These are phyloP conservation scores for Porphyrio hochstetteri DNA, from an alignment of 2,113 vertebrate species.

Conservation along the genomic window DNA sequence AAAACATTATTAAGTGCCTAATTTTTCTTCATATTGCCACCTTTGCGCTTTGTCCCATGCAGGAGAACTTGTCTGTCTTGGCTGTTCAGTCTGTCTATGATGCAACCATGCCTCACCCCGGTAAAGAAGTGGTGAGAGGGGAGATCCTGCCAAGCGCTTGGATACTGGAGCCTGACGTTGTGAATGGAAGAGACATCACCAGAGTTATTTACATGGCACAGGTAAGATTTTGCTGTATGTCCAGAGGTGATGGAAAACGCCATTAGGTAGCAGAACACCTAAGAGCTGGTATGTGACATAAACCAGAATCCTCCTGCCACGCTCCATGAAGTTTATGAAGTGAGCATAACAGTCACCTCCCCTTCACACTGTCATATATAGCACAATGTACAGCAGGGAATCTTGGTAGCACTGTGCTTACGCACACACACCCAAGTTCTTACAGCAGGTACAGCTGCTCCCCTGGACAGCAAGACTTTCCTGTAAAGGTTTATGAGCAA, in stretches of 20 bases:
- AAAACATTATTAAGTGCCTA: background rate
- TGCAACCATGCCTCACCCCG: conserved; percentile 88
- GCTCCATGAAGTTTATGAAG: background rate
- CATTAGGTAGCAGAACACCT: background rate
- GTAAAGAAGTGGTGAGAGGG: conserved; percentile 85
- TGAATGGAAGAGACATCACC: conserved; percentile 82
- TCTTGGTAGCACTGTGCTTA: background rate
- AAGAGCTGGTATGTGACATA: background rate
- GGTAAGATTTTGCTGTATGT: conserved; percentile 69
- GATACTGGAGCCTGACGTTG: conserved; percentile 85
- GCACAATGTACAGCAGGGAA: background rate
- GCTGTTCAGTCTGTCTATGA: conserved; percentile 93
- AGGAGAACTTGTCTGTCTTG: conserved; percentile 85
- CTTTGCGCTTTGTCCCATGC: background rate
- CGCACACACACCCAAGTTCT: background rate
- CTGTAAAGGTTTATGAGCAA: background rate
- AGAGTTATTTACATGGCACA: conserved; percentile 89
- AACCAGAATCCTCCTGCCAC: background rate
- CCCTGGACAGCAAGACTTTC: background rate
- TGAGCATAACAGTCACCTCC: background rate
- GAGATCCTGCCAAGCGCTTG: conserved; percentile 96
- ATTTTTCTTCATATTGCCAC: background rate
- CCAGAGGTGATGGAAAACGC: background rate
- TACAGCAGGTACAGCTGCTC: background rate
- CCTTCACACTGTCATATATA: background rate